These are phyloP conservation scores for Meloe dianella DNA, from an alignment of 2,888 invertebrate species.

Conservation along the genomic window DNA sequence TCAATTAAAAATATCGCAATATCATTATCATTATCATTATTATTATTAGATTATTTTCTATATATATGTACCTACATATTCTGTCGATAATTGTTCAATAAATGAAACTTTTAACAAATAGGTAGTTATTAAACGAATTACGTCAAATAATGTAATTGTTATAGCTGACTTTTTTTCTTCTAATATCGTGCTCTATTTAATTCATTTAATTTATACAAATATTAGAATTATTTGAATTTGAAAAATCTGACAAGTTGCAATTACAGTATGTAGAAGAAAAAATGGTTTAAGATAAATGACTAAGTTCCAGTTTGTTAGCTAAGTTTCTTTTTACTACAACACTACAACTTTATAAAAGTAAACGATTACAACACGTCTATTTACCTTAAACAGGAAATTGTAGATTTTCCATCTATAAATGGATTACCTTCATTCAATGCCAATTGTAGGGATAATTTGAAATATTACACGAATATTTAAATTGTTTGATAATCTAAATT, in stretches of 20 bases:
- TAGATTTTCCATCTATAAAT: neutral
- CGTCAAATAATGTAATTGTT: neutral
- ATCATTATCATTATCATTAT: neutral
- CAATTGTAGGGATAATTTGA: neutral
- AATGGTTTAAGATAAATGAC: neutral
- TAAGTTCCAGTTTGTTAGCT: too few species aligned
- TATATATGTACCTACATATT: too few species aligned
- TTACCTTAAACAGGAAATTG: slow-evolving; percentile 7
- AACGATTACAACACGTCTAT: slow-evolving; percentile 7
- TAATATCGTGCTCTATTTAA: neutral
- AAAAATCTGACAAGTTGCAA: too few species aligned
- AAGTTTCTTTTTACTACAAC: neutral
- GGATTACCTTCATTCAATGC: neutral
- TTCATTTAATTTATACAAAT: neutral
- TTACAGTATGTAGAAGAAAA: too few species aligned
- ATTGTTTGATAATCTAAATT: neutral
- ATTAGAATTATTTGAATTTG: neutral
- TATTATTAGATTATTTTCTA: neutral
- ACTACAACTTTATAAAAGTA: neutral
- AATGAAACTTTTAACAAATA: neutral
- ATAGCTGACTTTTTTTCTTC: neutral
- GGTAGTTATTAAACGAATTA: neutral
- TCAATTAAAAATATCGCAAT: neutral
- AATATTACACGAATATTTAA: neutral
- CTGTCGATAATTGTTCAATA: too few species aligned